These are phyloP conservation scores for Digitonthophagus gazella DNA, from an alignment of 2,888 invertebrate species.

Conservation along the genomic window DNA sequence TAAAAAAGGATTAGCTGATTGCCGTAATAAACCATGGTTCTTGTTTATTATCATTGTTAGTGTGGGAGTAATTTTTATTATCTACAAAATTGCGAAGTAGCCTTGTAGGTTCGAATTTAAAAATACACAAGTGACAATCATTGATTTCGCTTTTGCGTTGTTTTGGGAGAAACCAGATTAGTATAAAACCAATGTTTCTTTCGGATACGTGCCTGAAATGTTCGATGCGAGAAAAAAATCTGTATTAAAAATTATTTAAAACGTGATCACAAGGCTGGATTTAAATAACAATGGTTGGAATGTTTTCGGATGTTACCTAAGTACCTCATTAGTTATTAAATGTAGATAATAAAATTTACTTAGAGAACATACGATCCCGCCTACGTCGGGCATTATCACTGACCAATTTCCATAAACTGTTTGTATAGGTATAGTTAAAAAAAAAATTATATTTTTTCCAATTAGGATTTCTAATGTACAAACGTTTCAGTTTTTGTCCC, in stretches of 20 bases:
- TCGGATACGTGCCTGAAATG: not conserved
- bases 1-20: constrained; percentile 19
- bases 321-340: not conserved
- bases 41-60: constrained; percentile 10
- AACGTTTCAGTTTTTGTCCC: constrained; percentile 13
- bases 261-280: not conserved
- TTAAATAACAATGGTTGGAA: not conserved
- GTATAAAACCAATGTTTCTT: not conserved
- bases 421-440: constrained; percentile 39
- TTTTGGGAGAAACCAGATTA: not conserved
- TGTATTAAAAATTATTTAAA: not conserved
- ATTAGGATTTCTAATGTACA: constrained; percentile 20
- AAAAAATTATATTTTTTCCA: constrained; percentile 20
- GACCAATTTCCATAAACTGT: constrained; percentile 27
- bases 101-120: not conserved
- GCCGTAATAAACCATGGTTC: constrained; percentile 33
- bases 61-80: constrained; percentile 25
- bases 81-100: constrained; percentile 16
- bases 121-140: not conserved
- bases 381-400: constrained; percentile 5
- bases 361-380: not conserved
- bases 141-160: not conserved
- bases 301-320: not conserved
- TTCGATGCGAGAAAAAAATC: not conserved
- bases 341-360: not conserved